Evolutionary conservation across 2,888 invertebrate genomes (phyloP).

Genomic region (Galerucella calmariensis): DNA sequence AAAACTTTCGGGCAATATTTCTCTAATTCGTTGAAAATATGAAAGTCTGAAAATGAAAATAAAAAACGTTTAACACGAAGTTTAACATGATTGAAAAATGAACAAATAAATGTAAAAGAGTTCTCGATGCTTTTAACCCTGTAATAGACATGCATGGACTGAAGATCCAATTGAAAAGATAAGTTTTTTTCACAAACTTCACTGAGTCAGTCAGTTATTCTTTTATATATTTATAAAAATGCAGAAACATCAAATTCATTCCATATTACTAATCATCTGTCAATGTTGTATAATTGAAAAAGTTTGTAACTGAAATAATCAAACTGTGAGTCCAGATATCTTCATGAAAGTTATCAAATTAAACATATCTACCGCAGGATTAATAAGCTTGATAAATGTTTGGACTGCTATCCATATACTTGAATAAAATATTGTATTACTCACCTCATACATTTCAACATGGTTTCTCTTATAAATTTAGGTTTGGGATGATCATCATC

Average conservation of each 20-base stretch:
- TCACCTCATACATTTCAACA: slow-evolving; percentile 90
- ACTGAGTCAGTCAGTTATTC: too few species aligned
- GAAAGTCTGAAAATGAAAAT: slow-evolving; percentile 75
- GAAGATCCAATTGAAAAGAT: too few species aligned
- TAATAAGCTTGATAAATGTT: neutral
- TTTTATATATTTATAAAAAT: too few species aligned
- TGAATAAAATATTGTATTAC: slow-evolving; percentile 18
- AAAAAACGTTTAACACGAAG: slow-evolving; percentile 31
- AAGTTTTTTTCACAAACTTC: too few species aligned
- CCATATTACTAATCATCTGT: too few species aligned
- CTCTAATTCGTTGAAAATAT: slow-evolving; percentile 92
- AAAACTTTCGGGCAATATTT: slow-evolving; percentile 91
- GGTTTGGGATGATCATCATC: slow-evolving; percentile 92
- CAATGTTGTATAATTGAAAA: too few species aligned
- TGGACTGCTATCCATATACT: slow-evolving; percentile 15
- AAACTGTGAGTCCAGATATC: too few species aligned
- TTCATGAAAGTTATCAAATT: too few species aligned
- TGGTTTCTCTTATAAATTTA: slow-evolving; percentile 92
- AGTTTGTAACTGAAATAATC: too few species aligned
- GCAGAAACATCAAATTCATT: too few species aligned
- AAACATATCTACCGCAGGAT: neutral
- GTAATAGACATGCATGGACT: neutral
- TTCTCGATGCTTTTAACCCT: too few species aligned
- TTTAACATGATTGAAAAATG: slow-evolving; percentile 32
- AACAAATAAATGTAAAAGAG: too few species aligned